A percentile compares a stretch with the other conserved stretches of the same genome.
Evolutionary conservation across 2,113 vertebrate genomes (phyloP).

Genomic region (Rafetus swinhoei): DNA sequence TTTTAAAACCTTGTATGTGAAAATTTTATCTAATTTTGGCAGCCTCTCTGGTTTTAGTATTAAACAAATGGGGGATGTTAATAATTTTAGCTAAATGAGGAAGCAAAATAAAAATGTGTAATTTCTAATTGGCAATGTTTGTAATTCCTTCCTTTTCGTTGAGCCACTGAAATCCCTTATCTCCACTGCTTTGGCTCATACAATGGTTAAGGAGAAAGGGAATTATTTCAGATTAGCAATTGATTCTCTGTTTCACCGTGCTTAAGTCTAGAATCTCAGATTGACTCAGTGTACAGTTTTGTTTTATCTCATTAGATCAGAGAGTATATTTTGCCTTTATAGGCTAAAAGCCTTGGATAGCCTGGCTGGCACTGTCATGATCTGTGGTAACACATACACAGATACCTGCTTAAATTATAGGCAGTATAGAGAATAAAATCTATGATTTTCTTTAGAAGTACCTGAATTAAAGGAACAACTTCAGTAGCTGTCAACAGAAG

Average conservation of each 20-base stretch:
- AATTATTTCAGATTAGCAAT: neutral
- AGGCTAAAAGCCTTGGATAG: neutral
- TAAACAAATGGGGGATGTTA: neutral
- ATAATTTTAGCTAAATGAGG: neutral
- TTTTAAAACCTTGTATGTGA: neutral
- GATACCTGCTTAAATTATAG: neutral
- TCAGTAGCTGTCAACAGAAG: neutral
- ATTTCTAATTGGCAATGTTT: neutral
- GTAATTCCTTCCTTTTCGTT: neutral
- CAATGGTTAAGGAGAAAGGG: neutral
- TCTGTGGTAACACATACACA: neutral
- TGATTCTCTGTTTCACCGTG: neutral
- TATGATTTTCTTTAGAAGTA: neutral
- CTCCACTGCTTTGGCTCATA: neutral
- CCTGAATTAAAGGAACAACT: neutral
- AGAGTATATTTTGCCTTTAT: neutral
- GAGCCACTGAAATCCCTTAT: neutral
- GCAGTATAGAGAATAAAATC: neutral
- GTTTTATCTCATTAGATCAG: neutral
- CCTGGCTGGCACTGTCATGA: neutral
- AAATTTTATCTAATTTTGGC: neutral
- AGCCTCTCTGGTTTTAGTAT: neutral
- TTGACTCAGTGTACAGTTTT: accelerated
- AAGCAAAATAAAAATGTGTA: neutral
- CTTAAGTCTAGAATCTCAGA: neutral